Evolutionary conservation across 2,888 invertebrate genomes (phyloP).

Genomic region (Furcula furcula): DNA sequence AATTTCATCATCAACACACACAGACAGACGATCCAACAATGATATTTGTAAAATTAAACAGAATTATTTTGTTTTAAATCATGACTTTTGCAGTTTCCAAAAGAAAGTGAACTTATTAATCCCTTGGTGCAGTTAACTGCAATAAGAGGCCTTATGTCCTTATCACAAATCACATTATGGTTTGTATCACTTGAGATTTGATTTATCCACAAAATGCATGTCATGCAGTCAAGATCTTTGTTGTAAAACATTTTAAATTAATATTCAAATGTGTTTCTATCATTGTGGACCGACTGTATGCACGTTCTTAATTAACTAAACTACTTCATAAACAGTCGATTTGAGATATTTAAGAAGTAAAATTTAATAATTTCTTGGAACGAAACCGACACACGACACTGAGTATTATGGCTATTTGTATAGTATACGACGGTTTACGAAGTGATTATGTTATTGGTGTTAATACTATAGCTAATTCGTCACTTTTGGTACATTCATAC

Average conservation of each 20-base stretch:
- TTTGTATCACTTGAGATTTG: too few species aligned
- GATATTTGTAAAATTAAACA: constrained; percentile 6
- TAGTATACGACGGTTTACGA: constrained; percentile 63
- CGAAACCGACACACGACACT: too few species aligned
- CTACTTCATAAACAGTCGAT: constrained; percentile 73
- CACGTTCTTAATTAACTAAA: constrained; percentile 43
- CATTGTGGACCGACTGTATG: constrained; percentile 51
- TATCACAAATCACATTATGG: too few species aligned
- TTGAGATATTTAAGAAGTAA: neutral
- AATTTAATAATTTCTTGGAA: too few species aligned
- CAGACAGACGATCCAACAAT: constrained; percentile 50
- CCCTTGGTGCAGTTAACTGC: too few species aligned
- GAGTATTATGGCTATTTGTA: neutral
- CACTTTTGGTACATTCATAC: constrained; percentile 76
- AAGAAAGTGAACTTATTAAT: too few species aligned
- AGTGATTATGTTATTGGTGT: constrained; percentile 70
- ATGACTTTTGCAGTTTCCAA: too few species aligned
- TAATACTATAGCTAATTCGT: constrained; percentile 74
- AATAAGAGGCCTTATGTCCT: too few species aligned
- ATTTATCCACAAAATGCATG: too few species aligned
- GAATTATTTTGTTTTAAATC: too few species aligned
- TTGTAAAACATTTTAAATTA: too few species aligned
- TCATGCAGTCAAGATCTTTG: too few species aligned
- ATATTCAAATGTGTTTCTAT: constrained; percentile 2
- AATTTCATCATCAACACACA: constrained; percentile 29